Base-by-base conservation (phyloP, 2,797 vertebrate genomes). In the Syndactyla subalaris region DNA sequence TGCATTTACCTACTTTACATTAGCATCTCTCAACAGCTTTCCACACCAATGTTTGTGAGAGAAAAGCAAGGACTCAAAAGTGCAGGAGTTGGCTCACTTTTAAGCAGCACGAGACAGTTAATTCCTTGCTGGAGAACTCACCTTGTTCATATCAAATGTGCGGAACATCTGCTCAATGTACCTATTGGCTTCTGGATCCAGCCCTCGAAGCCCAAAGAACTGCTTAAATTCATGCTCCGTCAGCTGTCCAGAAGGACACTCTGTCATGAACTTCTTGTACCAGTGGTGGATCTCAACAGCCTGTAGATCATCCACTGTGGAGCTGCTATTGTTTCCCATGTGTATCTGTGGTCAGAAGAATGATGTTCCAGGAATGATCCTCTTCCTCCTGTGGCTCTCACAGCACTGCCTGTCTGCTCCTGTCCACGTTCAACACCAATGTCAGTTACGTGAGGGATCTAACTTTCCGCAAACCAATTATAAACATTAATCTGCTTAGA, bases 101-200 rank as follows among this genome's bases (percentile, higher is more conserved):
- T n/a, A 74, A 85, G 48, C 39, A 65, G 39, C 16, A 32, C 0
- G 0, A 26, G 22, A 24, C 43, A 76, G 51, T 43, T 52, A 41
- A 72, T 46, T 85, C 19, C 81, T 51, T 43, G 54, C 27, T 1
- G 0, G 34, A 77, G 51, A 67, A 88, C 96, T 92, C 75, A 99
- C 99, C 99, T 99, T 99, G 97, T 99, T 99, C 99, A 99, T 99
- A 94, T 99, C 99, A 32, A 99, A 99, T 0, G 99, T 99, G 73
- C 98, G 98, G 93, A 99, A 99, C 99, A 99, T 99, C 98, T 99
- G 99, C 96, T 99, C 98, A 14, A 99, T 99, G 97, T 99, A 99
- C 62, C 98, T 98, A n/a, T 98, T 99, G 92, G 99, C 99, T 78
- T 99, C 98, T 1, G 97, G 91, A 92, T 99, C 99, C 95, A 99